Base-by-base conservation (phyloP, 2,888 invertebrate genomes). In the Eledona agricola region DNA sequence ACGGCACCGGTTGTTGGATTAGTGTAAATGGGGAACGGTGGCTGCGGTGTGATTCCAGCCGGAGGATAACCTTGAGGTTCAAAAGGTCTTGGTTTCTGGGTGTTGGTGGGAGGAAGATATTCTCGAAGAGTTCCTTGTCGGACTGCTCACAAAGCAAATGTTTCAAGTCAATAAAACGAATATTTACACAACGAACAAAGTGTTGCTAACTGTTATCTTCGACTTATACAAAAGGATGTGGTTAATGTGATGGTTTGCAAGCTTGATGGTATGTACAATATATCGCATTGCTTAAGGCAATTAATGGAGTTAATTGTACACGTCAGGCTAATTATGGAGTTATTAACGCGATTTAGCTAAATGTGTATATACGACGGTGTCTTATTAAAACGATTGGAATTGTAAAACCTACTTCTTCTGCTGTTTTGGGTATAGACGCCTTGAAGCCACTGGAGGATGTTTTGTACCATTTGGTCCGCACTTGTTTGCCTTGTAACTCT, bases 391-490 rank as follows among this genome's bases (percentile, higher is more conserved):
- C n/a, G n/a, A n/a, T n/a, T n/a, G n/a, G n/a, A n/a, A n/a, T n/a
- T n/a, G n/a, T n/a, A n/a, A 60, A 50, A 54, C 78, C 62, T 77
- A 81, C 81, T 78, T 76, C 76, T 80, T 67, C 81, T 73, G 55
- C 76, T 77, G 57, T 79, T 80, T 68, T 86, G 83, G 59, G 82
- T 80, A 70, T 88, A 87, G 52, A 86, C 81, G 60, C 84, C 85
- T 72, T 88, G 88, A 57, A 89, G 82, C 88, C 88, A 89, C 60
- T 86, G 84, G 51, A 89, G 81, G 60, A 89, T 83, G 70, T 88
- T 86, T 72, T 84, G 82, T 46, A 88, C 87, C 84, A 88, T 87
- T 71, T 86, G 83, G 69, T 88, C 88, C 38, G 85, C 82, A 59
- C 81, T 83, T 13, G 79, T 78, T 64, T 80, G 81, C 69, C 80